Evolutionary conservation across 2,888 invertebrate genomes (phyloP).

Genomic region (Andrena chrysosceles): DNA sequence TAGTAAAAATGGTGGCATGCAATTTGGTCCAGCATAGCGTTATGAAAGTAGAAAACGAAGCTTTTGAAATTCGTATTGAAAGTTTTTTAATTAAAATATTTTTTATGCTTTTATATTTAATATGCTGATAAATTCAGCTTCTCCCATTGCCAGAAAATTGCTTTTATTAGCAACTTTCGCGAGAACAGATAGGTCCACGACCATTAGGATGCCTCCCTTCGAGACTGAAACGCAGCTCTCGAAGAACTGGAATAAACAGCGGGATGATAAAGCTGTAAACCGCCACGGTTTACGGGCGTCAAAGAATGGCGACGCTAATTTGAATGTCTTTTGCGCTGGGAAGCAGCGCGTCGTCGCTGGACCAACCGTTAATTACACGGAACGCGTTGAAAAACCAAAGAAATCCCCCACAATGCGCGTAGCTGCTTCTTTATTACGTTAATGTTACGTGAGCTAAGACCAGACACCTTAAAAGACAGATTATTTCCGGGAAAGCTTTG

Average conservation of each 20-base stretch:
- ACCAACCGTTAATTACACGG: slow-evolving; percentile 51
- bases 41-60: background rate
- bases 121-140: background rate
- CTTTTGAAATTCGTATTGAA: background rate
- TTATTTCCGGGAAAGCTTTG: slow-evolving; percentile 13
- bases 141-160: background rate
- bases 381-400: slow-evolving; percentile 34
- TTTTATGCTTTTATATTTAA: no score
- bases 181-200: background rate
- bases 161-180: no score
- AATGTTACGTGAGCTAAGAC: slow-evolving; percentile 31
- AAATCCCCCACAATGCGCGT: slow-evolving; percentile 27
- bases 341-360: slow-evolving; percentile 26
- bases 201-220: slow-evolving; percentile 5
- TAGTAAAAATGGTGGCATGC: no score
- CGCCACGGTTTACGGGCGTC: slow-evolving; percentile 28
- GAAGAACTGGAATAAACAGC: background rate
- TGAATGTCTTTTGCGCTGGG: slow-evolving; percentile 26
- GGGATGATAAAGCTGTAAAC: slow-evolving; percentile 10
- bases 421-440: slow-evolving; percentile 14
- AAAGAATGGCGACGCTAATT: slow-evolving; percentile 48
- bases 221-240: background rate
- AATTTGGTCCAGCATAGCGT: no score
- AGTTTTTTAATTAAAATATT: slow-evolving; percentile 23
- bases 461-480: slow-evolving; percentile 15